These are phyloP conservation scores for Athetis lepigone DNA, from an alignment of 2,888 invertebrate genomes.

Conservation along the genomic window DNA sequence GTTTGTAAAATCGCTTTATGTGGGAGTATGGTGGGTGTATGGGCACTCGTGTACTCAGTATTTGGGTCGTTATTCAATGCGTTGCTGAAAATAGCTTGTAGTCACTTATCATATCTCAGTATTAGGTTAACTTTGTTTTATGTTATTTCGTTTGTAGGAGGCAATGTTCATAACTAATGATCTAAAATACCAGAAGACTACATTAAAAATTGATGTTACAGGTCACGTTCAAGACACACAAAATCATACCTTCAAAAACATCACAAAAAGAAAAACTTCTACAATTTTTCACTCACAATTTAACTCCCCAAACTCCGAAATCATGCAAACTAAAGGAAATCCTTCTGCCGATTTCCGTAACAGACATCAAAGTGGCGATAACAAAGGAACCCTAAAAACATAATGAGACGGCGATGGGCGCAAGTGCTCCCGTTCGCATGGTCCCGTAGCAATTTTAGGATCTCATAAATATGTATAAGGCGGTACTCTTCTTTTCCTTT, in stretches of 20 bases:
- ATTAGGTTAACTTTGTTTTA: no score
- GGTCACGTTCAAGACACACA: neutral
- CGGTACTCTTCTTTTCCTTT: conserved; percentile 89
- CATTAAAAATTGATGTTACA: neutral
- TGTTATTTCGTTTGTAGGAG: no score
- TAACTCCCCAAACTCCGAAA: conserved; percentile 69
- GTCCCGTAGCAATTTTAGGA: conserved; percentile 88
- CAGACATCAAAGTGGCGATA: conserved; percentile 87
- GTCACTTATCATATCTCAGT: no score
- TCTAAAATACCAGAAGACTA: no score
- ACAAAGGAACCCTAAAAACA: conserved; percentile 88
- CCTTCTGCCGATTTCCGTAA: conserved; percentile 80
- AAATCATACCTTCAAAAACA: conserved; percentile 6
- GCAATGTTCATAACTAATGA: no score
- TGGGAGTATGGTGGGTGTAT: conserved; percentile 22
- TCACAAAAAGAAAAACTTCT: conserved; percentile 6
- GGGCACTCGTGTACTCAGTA: no score
- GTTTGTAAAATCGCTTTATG: conserved; percentile 65
- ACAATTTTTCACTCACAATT: conserved; percentile 59
- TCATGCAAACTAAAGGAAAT: conserved; percentile 80
- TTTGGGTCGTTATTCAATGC: neutral
- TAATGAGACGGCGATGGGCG: conserved; percentile 86
- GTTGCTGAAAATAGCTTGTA: no score
- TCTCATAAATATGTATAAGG: conserved; percentile 90
- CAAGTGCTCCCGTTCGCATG: conserved; percentile 89